Evolutionary conservation across 2,888 invertebrate genomes (phyloP), one percentile per base, ranked within the genome.

Genomic region (Rhorus exstirpatorius): DNA sequence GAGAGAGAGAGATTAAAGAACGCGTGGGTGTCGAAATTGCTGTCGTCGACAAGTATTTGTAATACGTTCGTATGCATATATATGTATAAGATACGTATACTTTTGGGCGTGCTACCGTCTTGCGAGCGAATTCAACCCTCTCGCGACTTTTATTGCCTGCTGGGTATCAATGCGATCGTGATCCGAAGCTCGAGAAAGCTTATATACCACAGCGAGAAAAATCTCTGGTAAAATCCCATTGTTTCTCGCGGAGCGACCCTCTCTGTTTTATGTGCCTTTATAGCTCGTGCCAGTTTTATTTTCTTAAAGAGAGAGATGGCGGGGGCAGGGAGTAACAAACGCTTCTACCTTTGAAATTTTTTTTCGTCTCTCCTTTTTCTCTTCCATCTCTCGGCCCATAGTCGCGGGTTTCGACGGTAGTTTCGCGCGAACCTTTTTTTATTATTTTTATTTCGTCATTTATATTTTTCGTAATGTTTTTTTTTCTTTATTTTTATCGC

Each of bases 371-470:
- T 31, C 44, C 21, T 31, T 41, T 21, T 74, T 35, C 46, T 53
- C 19, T 68, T 35, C 70, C 35, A 49, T n/a, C n/a, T 63, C 35
- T 44, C 49, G 44, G 38, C 31, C 58, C 53, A 19, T 38, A 51
- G 55, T 26, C 55, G 21, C 31, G 31, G 7, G 26, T 31, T 44
- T 65, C 85, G 86, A 86, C 86, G 84, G 88, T 89, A 89, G 89
- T 89, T 88, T 90, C 87, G 87, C 88, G 86, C 88, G 83, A 8
- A 8, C 38, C 10, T 38, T 38, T 38, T 38, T 10, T 38, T 38
- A n/a, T n/a, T n/a, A n/a, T 31, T 61, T 88, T 87, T 86, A 88
- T 87, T 88, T 86, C 81, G 85, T 8, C 12, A 19, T 63, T 74
- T 41, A 53, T 63, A 26, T 49, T 74, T 63, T 63, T 63, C 26